Evolutionary conservation across 2,797 vertebrate species (phyloP), one percentile per base, ranked within the genome.

Genomic region (Chelidonichthys spinosus): DNA sequence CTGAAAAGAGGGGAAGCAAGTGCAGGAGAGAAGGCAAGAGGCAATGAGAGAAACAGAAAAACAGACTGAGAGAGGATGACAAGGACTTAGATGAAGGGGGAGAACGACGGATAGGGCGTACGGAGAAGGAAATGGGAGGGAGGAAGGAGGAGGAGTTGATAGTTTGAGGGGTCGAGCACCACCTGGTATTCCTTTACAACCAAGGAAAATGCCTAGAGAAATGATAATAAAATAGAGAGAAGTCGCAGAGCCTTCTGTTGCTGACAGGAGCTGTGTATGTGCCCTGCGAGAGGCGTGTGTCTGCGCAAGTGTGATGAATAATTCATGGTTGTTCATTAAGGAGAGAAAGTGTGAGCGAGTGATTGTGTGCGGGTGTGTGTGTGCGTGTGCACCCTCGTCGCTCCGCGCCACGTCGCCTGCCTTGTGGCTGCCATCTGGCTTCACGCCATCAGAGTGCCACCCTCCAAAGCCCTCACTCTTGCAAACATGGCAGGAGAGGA

Each of bases 351-450:
- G 88, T 87, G 85, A 90, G 88, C 86, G 85, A 79, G 82, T 85
- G 85, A 83, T 76, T 85, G 86, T 87, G 86, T 73, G 55, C 56
- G 78, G 13, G 68, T 71, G 54, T 72, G 73, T 55, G 74, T 82
- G 84, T 84, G 58, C 70, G 80, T 78, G 85, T 72, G 85, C 72
- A 79, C 68, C 78, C 87, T 90, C 80, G 77, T 78, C 81, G 84
- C 88, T 90, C 90, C 87, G 89, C 89, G 81, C 92, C 86, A 91
- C 87, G 82, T 91, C 88, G 92, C 88, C 92, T 94, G 92, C 93
- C 92, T 94, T 94, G 94, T 94, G 93, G 93, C 92, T 94, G 94
- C 95, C 94, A 95, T 95, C 94, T 95, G 94, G 94, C 94, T 94
- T 92, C 90, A 92, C 92, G 93, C 94, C 94, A 94, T 92, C 77